These are phyloP conservation scores for Poliocrania exsul DNA, from an alignment of 2,797 vertebrate genomes.

Conservation along the genomic window DNA sequence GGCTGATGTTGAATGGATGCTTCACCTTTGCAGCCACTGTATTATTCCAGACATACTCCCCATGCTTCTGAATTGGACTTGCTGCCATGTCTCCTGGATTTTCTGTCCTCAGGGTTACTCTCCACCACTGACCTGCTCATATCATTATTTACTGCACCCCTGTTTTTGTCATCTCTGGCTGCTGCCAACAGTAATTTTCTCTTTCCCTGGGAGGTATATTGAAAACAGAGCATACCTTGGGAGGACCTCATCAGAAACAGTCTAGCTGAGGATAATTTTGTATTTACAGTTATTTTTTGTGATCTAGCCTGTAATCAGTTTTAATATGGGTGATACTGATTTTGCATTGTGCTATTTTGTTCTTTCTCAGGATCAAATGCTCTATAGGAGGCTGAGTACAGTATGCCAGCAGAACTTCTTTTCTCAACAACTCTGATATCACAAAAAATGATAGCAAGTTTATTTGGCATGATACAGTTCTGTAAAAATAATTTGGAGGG, in stretches of 20 bases:
- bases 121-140: neutral
- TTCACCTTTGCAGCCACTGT: neutral
- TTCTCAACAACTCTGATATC: neutral
- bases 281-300: slow-evolving; percentile 20
- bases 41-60: neutral
- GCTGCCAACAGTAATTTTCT: neutral
- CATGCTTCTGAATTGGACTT: neutral
- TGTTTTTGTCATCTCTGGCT: neutral
- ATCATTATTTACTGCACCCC: neutral
- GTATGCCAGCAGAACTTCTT: neutral
- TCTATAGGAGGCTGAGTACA: neutral
- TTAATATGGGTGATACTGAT: neutral
- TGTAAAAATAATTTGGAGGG: neutral
- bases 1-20: fast-evolving
- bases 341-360: neutral
- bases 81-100: neutral
- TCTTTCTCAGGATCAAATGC: slow-evolving; percentile 19
- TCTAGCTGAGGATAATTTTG: neutral
- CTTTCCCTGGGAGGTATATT: neutral
- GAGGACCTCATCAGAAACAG: neutral
- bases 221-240: neutral
- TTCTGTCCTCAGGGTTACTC: neutral
- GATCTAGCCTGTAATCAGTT: neutral
- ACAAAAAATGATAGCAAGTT: neutral
- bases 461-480: neutral